Evolutionary conservation across 2,888 invertebrate genomes (phyloP).

Genomic region (Amiota communis): DNA sequence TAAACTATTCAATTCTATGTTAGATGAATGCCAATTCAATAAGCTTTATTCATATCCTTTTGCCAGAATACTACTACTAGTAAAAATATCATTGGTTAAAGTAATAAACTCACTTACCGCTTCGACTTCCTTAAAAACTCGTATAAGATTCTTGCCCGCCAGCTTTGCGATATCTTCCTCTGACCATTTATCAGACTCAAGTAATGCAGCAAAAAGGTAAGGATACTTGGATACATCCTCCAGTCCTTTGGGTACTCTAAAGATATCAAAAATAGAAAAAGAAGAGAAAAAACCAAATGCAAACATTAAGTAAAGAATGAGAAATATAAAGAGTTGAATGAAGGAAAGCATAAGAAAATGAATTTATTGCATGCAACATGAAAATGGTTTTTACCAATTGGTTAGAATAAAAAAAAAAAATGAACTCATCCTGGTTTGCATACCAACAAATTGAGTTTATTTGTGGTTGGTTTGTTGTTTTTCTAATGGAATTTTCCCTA

Average conservation of each 20-base stretch:
- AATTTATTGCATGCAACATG: constrained; percentile 13
- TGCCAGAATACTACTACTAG: neutral
- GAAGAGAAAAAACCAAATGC: constrained; percentile 2
- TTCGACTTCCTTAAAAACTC: constrained; percentile 85
- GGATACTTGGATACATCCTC: constrained; percentile 92
- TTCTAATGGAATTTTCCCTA: neutral
- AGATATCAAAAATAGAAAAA: constrained; percentile 18
- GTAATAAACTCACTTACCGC: constrained; percentile 77
- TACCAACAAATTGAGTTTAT: neutral
- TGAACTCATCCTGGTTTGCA: neutral
- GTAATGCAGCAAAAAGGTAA: constrained; percentile 84
- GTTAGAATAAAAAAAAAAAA: no score
- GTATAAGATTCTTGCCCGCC: constrained; percentile 87
- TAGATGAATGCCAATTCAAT: neutral
- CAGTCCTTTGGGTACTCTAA: constrained; percentile 80
- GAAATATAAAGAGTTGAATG: constrained; percentile 21
- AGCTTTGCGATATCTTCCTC: constrained; percentile 87
- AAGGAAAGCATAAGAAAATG: constrained; percentile 23
- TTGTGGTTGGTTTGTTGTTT: no score
- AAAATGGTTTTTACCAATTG: neutral
- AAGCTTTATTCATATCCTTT: neutral
- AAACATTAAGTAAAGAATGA: constrained; percentile 19
- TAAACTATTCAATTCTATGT: no score
- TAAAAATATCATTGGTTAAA: constrained; percentile 55
- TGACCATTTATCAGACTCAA: constrained; percentile 87